phyloP scores from a whole-genome alignment of 2,888 invertebrate genomes.

The Argyra leucocephala region DNA sequence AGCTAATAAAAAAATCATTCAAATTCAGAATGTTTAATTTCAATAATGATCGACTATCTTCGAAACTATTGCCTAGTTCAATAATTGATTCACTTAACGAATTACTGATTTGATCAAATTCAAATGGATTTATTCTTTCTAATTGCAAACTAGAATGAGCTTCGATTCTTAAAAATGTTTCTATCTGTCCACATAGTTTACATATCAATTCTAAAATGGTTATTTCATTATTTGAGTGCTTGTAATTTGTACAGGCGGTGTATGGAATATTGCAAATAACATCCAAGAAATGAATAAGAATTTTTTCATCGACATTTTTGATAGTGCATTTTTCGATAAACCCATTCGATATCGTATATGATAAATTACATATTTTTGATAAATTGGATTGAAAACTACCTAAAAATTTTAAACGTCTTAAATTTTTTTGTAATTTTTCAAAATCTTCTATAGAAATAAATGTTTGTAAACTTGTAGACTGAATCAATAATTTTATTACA shows the following conservation, averaged over 20 bases:
- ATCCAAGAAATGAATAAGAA: not conserved
- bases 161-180: conserved; percentile 83
- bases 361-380: conserved; percentile 57
- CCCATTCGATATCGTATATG: conserved; percentile 69
- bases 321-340: conserved; percentile 48
- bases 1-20: not conserved
- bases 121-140: conserved; percentile 63
- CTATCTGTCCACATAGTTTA: conserved; percentile 75
- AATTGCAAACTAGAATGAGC: conserved; percentile 84
- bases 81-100: not conserved
- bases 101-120: conserved; percentile 27
- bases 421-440: conserved; percentile 49
- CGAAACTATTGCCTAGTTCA: not conserved
- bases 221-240: not conserved
- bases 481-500: conserved; percentile 45
- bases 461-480: not conserved
- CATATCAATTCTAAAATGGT: conserved; percentile 48
- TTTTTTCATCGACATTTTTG: not conserved
- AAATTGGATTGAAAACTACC: conserved; percentile 52
- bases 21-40: not conserved
- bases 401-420: conserved; percentile 57
- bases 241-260: not conserved
- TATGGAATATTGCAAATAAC: not conserved
- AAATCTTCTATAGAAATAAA: conserved; percentile 30
- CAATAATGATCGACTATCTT: not conserved